Conservation (phyloP, 2,113 vertebrate species). For the Hippocampus abdominalis region DNA sequence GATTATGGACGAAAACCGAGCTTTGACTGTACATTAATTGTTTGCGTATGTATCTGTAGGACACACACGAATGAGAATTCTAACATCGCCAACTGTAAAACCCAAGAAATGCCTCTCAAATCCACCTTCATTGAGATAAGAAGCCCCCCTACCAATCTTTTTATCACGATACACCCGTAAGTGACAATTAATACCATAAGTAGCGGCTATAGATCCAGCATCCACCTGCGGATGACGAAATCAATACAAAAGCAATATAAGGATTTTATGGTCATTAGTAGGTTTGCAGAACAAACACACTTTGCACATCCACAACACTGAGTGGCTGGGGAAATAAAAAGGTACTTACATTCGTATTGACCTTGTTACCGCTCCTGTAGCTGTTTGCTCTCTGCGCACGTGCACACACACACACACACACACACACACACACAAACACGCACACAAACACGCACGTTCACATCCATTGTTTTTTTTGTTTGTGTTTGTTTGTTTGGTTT, state of each 20-base stretch:
- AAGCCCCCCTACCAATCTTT: conserved; percentile 12
- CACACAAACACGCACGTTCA: conserved; percentile 1
- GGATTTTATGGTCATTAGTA: conserved; percentile 59
- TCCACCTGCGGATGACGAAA: conserved; percentile 33
- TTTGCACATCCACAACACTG: conserved; percentile 51
- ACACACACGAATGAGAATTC: not conserved
- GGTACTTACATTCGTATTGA: conserved; percentile 70
- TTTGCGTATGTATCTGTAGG: not conserved
- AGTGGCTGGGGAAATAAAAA: conserved; percentile 72
- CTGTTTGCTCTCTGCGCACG: conserved; percentile 61
- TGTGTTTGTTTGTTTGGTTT: not conserved
- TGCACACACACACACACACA: conserved; percentile 13
- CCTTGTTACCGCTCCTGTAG: conserved; percentile 60
- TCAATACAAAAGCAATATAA: conserved; percentile 37
- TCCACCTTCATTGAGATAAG: conserved; percentile 18
- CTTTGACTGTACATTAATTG: too few species aligned
- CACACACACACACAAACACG: conserved; percentile 11
- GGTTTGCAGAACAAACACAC: conserved; percentile 67
- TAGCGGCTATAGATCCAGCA: conserved; percentile 23
- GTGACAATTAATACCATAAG: conserved; percentile 27
- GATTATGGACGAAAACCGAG: too few species aligned
- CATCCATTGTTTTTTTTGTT: conserved; percentile 14
- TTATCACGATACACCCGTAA: conserved; percentile 14
- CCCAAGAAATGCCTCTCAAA: conserved; percentile 7
- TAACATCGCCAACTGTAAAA: not conserved